Conservation (phyloP, 2,113 vertebrate species). For the Peromyscus californicus region DNA sequence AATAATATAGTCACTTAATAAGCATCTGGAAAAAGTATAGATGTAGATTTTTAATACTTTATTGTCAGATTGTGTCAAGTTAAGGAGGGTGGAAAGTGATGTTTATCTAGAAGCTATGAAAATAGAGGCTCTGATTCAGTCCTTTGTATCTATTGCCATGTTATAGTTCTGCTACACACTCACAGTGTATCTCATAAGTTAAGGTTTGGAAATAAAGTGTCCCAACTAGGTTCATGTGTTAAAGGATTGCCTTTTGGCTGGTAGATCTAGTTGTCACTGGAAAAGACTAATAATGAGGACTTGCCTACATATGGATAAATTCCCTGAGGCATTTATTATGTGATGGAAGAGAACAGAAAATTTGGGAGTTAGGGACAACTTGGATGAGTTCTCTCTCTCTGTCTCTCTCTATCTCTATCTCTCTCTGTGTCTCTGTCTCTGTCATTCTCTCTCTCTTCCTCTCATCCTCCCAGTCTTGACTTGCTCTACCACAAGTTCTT, state of each 20-base stretch:
- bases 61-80: not conserved
- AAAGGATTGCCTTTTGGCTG: not conserved
- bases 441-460: not conserved
- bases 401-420: not conserved
- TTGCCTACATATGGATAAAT: not conserved
- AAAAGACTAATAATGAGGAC: not conserved
- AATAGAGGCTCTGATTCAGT: not conserved
- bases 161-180: not conserved
- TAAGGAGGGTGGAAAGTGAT: not conserved
- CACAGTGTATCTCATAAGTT: not conserved
- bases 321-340: not conserved
- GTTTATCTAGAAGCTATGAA: not conserved
- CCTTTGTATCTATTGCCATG: not conserved
- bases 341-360: not conserved
- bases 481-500: not conserved
- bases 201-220: not conserved
- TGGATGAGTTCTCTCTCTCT: not conserved
- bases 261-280: not conserved
- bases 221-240: not conserved
- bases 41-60: not conserved
- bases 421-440: not conserved
- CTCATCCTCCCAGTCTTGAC: not conserved
- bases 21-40: not conserved
- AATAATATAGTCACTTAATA: not conserved
- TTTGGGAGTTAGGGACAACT: not conserved